Evolutionary conservation across 1,140 invertebrate genomes (phyloP), one percentile per base, ranked within the genome.

Genomic region (Drosophila sp.): DNA sequence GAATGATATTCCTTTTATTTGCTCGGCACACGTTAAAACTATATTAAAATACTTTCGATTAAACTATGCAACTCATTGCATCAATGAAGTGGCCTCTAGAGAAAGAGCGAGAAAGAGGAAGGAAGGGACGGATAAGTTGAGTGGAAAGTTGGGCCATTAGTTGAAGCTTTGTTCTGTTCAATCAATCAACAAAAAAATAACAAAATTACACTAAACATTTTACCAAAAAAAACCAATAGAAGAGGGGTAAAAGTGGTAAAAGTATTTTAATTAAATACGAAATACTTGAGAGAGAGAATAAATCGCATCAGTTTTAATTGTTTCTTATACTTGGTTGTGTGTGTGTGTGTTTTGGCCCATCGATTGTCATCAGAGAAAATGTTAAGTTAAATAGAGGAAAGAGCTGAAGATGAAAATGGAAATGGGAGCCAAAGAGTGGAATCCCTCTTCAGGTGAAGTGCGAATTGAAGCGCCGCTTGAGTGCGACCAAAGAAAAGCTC

Each of bases 221-320:
- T 47, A 7, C 17, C 17, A 0, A 44, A 5, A 3, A 41, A 17
- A 11, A 2, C 8, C 11, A 40, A 40, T 11, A 40, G n/a, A 47
- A 47, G 17, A 0, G 17, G 4, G 6, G 4, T 17, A 69, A 70
- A 76, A 71, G 73, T 66, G 30, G 25, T 35, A 58, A 80, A 77
- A 72, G 66, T 81, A 75, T 79, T 85, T 79, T 86, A 79, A 81
- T 86, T 81, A 87, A 86, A 85, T 71, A 76, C 58, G 75, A 60
- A 72, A 56, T 68, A 60, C 61, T 47, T 62, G 25, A 44, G 67
- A 58, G 25, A 44, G 67, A 58, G 44, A 40, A 35, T 57, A 47
- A 38, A 44, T 57, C 38, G 17, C 27, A 60, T 40, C 60, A 41
- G 11, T 41, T 41, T 41, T 41, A 41, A 41, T 41, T 41, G 40